Base-by-base conservation (phyloP, 2,888 invertebrate species). In the Chymomyza fuscimana region DNA sequence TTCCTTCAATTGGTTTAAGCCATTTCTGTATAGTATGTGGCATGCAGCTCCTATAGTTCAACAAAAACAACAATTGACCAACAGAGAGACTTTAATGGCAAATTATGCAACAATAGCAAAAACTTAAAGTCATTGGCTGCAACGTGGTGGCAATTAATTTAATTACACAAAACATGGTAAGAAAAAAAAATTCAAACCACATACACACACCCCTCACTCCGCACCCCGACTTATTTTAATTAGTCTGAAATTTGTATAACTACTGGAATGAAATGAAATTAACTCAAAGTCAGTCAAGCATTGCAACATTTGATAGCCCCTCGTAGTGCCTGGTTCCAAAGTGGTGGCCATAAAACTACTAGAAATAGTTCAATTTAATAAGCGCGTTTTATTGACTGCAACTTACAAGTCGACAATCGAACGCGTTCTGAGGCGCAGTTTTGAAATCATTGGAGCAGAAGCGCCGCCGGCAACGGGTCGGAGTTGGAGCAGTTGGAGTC, bases 161-260 rank as follows among this genome's bases (percentile, higher is more conserved):
- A 86, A 84, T 84, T 82, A 73, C 77, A 60, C 67, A 72, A 69
- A 75, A 75, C 85, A 80, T 82, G 73, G 32, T 32, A 46, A 46
- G 40, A 12, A 46, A 10, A 40, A 46, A 78, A 82, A 76, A 67
- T 73, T 51, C 74, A 70, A 46, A 46, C 40, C 12, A 46, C 40
- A 46, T 73, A 65, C 80, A 19, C 54, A 54, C 22, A 19, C 54
- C n/a, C 51, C 51, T n/a, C 85, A 82, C 82, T 7, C 32, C 32
- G 9, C 32, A 77, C 82, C 86, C 75, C 66, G 68, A 75, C 75
- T 77, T 82, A 86, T 86, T 82, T 77, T 78, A 86, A 86, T 86
- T 82, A 80, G 71, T 77, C 74, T 74, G 67, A 76, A 86, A 82
- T 86, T 67, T 64, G 79, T 75, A 69, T 70, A 70, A 83, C 81